phyloP scores from a whole-genome alignment of 2,113 vertebrate species.

The Cryptomyrus ogoouensis region DNA sequence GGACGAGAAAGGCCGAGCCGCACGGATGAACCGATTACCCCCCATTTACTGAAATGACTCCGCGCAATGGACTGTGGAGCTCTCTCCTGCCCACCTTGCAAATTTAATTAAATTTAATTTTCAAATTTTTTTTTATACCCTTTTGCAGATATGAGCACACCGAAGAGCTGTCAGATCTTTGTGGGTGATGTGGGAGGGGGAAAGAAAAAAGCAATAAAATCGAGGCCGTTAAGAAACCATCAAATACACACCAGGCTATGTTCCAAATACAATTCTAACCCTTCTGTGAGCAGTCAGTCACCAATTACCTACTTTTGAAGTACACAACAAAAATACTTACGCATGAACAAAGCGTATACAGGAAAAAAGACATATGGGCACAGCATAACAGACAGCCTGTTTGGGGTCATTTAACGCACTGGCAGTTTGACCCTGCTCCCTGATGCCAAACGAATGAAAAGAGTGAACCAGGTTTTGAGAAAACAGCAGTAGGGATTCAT shows the following conservation, averaged over 20 bases:
- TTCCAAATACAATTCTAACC: constrained; percentile 39
- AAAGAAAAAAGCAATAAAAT: not conserved
- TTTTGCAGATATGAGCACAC: not conserved
- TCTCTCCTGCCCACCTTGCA: not conserved
- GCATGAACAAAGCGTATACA: constrained; percentile 17
- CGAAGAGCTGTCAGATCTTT: not conserved
- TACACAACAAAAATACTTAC: constrained; percentile 28
- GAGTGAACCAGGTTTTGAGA: constrained; percentile 32
- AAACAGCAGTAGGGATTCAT: constrained; percentile 39
- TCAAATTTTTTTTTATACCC: not conserved
- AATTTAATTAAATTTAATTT: not conserved
- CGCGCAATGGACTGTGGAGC: not conserved
- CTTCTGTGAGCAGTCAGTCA: constrained; percentile 54
- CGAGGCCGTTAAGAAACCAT: constrained; percentile 35
- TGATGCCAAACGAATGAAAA: constrained; percentile 21
- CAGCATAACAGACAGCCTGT: constrained; percentile 35
- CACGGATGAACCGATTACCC: not conserved
- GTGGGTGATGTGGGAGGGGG: not conserved
- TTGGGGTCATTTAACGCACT: constrained; percentile 16
- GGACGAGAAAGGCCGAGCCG: not conserved
- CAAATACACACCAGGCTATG: constrained; percentile 43
- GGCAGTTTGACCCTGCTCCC: not conserved
- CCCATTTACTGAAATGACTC: not conserved
- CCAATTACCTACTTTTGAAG: constrained; percentile 37
- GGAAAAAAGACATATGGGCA: not conserved